Evolutionary conservation across 2,797 vertebrate species (phyloP).

Genomic region (Gadopsis marmoratus): DNA sequence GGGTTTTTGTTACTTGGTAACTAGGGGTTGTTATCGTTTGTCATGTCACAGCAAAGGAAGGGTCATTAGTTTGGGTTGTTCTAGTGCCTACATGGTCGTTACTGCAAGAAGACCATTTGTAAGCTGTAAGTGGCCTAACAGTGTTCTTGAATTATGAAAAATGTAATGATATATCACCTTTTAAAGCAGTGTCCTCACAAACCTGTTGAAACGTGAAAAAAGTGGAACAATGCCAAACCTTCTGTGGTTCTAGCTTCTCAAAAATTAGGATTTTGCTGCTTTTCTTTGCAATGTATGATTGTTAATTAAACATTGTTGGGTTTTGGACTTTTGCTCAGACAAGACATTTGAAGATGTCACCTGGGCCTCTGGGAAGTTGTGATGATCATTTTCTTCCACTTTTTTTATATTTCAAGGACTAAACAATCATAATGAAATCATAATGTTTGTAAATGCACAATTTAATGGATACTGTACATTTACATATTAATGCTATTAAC

Average conservation of each 20-base stretch:
- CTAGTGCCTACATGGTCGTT: constrained; percentile 11
- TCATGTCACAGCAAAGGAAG: constrained; percentile 46
- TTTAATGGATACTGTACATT: not conserved
- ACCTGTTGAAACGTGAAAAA: not conserved
- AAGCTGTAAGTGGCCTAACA: not conserved
- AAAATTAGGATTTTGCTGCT: not conserved
- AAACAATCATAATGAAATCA: not conserved
- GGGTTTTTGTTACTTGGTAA: constrained; percentile 75
- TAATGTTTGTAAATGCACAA: too few relatives aligned
- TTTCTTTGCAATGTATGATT: not conserved
- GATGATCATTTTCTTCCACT: not conserved
- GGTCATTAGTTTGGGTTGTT: constrained; percentile 47
- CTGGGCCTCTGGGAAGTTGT: not conserved
- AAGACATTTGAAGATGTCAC: not conserved
- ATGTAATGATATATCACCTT: constrained; percentile 4
- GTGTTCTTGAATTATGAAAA: not conserved
- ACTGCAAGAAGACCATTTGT: constrained; percentile 6
- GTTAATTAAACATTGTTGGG: not conserved
- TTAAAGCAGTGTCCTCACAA: not conserved
- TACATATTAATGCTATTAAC: not conserved
- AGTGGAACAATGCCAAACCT: not conserved
- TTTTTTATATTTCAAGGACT: not conserved
- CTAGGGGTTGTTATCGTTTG: constrained; percentile 55
- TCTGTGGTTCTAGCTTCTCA: not conserved
- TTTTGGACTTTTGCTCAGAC: not conserved